phyloP scores from a whole-genome alignment of 2,888 invertebrate species.

The Ornithoptera priamus region DNA sequence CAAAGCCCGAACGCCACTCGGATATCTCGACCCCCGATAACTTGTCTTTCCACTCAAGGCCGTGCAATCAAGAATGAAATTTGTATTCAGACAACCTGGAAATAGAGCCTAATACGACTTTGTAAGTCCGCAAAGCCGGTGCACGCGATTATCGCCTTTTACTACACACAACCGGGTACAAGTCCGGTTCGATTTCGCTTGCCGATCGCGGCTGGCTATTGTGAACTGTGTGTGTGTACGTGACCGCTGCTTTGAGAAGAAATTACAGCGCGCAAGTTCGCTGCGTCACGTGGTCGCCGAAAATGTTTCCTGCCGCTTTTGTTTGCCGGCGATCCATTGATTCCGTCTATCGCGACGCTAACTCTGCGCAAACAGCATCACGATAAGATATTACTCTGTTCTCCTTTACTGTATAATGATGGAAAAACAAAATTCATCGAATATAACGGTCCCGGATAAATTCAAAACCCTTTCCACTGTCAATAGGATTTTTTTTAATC shows the following conservation, averaged over 20 bases:
- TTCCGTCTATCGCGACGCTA: constrained; percentile 3
- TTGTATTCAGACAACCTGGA: constrained; percentile 41
- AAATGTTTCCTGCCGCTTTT: constrained; percentile 17
- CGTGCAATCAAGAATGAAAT: constrained; percentile 37
- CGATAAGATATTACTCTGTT: constrained; percentile 17
- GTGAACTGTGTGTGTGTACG: constrained; percentile 34
- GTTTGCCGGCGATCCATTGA: constrained; percentile 14
- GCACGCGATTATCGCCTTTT: constrained; percentile 11
- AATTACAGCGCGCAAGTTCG: constrained; percentile 29
- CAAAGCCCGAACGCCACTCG: constrained; percentile 60
- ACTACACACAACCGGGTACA: no score
- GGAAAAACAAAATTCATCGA: constrained; percentile 10
- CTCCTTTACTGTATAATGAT: background rate
- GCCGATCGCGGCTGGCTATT: constrained; percentile 10
- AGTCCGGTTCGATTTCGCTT: background rate
- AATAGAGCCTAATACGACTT: constrained; percentile 20
- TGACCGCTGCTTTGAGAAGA: constrained; percentile 39
- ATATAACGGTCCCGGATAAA: constrained; percentile 13
- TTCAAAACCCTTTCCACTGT: background rate
- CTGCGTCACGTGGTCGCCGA: constrained; percentile 19
- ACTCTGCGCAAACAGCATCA: constrained; percentile 9
- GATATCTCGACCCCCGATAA: constrained; percentile 62
- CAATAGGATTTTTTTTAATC: background rate
- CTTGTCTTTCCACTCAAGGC: constrained; percentile 53
- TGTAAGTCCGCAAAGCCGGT: constrained; percentile 4